Conservation (phyloP, 2,113 vertebrate species). For the Microcebus jonahi region DNA sequence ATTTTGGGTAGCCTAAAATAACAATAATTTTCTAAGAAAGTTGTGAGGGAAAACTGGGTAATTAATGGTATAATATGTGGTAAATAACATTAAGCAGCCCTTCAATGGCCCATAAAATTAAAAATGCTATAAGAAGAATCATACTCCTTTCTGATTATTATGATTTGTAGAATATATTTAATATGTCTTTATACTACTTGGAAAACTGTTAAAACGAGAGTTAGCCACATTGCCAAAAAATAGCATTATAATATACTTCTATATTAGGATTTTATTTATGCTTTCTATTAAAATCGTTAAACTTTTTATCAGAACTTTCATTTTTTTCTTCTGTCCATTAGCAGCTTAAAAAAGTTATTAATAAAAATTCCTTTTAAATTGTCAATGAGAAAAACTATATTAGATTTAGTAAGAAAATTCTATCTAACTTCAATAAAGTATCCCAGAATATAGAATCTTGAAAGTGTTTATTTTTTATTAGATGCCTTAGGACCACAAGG, state of each 20-base stretch:
- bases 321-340: constrained; percentile 48
- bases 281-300: constrained; percentile 47
- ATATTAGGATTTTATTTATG: constrained; percentile 47
- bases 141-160: constrained; percentile 33
- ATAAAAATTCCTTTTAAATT: constrained; percentile 67
- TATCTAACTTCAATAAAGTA: constrained; percentile 80
- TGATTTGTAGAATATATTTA: constrained; percentile 8
- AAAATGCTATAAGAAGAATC: constrained; percentile 4
- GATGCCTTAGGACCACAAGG: constrained; percentile 93
- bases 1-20: constrained; percentile 43
- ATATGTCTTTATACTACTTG: background rate
- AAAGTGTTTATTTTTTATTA: constrained; percentile 89
- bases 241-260: background rate
- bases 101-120: constrained; percentile 51
- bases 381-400: constrained; percentile 67
- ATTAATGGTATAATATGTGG: background rate
- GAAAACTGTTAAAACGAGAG: constrained; percentile 3
- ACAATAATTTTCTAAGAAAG: constrained; percentile 56
- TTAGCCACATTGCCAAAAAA: constrained; percentile 34
- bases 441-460: constrained; percentile 80
- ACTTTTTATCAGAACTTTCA: constrained; percentile 58
- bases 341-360: constrained; percentile 76
- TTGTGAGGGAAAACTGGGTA: constrained; percentile 6
- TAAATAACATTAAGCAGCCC: constrained; percentile 44
- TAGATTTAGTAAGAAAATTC: constrained; percentile 72